Base-by-base conservation (phyloP, 2,888 invertebrate genomes). In the Troglohyphantes excavatus region DNA sequence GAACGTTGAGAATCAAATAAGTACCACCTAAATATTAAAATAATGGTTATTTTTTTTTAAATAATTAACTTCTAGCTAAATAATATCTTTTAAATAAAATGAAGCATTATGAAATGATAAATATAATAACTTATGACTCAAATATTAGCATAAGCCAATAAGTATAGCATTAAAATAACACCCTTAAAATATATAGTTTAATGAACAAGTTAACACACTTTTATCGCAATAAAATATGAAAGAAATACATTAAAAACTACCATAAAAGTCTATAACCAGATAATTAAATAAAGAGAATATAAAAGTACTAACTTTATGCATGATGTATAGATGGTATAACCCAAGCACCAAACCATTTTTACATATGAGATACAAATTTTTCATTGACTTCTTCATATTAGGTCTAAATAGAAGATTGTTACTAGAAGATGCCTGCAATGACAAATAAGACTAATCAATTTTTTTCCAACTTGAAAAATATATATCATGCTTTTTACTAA, bases 291-390 rank as follows among this genome's bases (percentile, higher is more conserved):
- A 0, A 26, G 23, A 23, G 17, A 26, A 33, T 26, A 70, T 19
- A 13, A 27, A 11, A 59, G 23, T 33, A 59, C 75, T 59, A 21
- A 89, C 88, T 68, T 89, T 75, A 26, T 89, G 67, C 59, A 82
- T 61, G 29, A 89, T 76, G n/a, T 61, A 82, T 2, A 89, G 70
- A 70, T 89, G 82, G 70, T 89, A 89, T 7, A 89, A 68, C 7
- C 82, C 70, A 29, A 89, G 82, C 9, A 89, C 61, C 23, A 89
- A 26, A 17, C 88, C 88, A 43, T 68, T 46, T 19, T 61, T 59
- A 63, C 88, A 89, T 2, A 83, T 70, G 6, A 61, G 76, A 61
- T 75, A 82, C 29, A 89, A 89, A 33, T 68, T 82, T 27, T 89
- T 89, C 82, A 89, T 75, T 5, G 11, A 21, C n/a, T 68, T 82